Base-by-base conservation (phyloP, 2,888 invertebrate species). In the Eupelmus urozonus region DNA sequence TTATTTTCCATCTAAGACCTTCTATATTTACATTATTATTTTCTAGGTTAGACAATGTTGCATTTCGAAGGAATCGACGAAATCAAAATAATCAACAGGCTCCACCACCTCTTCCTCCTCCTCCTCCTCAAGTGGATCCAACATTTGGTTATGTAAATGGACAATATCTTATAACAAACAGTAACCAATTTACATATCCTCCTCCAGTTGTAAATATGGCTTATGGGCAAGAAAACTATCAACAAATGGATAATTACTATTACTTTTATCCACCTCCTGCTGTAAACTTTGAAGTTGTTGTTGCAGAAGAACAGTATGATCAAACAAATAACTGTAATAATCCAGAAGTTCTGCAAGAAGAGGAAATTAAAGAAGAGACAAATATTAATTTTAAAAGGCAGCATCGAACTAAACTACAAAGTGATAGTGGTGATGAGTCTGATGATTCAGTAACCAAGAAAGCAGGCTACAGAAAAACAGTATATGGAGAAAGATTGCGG, bases 1-100 rank as follows among this genome's bases (percentile, higher is more conserved):
- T 63, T 62, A 9, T 0, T 71, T 25, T 3, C 3, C 7, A 18
- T 57, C 25, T 45, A 51, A 53, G 18, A 11, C n/a, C n/a, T n/a
- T n/a, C n/a, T n/a, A n/a, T n/a, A n/a, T n/a, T n/a, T n/a, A 55
- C 29, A 13, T 23, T 67, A 51, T 40, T 27, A 57, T 69, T 84
- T 84, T 51, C n/a, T 70, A 88, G 88, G 80, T 57, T 90, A 34
- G 90, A 91, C 55, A 84, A 90, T 77, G 9, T 85, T 25, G 69
- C 83, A 25, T 90, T 90, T 79, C 86, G 85, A 80, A 83, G 88
- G 62, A 80, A 81, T 2, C 76, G 66, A 11, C 29, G 53, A 18
- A 42, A 16, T 29, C 16, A 59, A 1, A 25, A 18, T 16, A 65
- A 70, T 57, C 11, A 25, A 20, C n/a, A 53, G 13, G 16, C 11